These are phyloP conservation scores for Glyptemys insculpta DNA, from an alignment of 2,797 vertebrate species.

Conservation along the genomic window DNA sequence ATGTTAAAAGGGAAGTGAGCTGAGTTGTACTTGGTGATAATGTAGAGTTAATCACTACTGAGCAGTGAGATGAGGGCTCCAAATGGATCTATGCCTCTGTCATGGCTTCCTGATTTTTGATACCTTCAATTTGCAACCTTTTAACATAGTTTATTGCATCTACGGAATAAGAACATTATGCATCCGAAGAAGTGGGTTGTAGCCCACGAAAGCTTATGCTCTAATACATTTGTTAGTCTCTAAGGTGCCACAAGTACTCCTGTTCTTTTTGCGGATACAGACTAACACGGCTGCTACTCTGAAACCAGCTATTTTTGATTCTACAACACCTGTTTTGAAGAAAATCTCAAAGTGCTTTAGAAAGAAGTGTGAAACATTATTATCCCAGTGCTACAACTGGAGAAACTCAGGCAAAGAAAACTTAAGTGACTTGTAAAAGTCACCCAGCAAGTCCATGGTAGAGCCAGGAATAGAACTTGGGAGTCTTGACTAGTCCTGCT, in stretches of 20 bases:
- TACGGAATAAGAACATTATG: neutral
- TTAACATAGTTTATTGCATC: neutral
- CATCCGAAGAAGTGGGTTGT: too few relatives aligned
- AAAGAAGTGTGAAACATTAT: neutral
- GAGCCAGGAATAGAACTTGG: neutral
- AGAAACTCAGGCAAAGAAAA: neutral
- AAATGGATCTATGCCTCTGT: neutral
- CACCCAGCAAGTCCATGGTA: neutral
- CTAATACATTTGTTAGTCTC: too few relatives aligned
- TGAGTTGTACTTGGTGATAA: conserved; percentile 4
- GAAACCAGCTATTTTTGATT: neutral
- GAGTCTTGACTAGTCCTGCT: neutral
- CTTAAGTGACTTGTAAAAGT: neutral
- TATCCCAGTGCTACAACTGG: neutral
- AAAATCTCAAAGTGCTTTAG: neutral
- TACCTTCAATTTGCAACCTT: neutral
- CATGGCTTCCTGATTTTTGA: neutral
- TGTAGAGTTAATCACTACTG: neutral
- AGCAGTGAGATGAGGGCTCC: neutral
- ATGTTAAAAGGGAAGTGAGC: neutral
- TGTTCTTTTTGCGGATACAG: too few relatives aligned
- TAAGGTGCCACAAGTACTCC: too few relatives aligned
- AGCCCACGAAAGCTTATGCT: too few relatives aligned
- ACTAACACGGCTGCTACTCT: too few relatives aligned
- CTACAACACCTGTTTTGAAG: neutral